These are phyloP conservation scores for Alosa alosa DNA, from an alignment of 2,113 vertebrate species.

Conservation along the genomic window DNA sequence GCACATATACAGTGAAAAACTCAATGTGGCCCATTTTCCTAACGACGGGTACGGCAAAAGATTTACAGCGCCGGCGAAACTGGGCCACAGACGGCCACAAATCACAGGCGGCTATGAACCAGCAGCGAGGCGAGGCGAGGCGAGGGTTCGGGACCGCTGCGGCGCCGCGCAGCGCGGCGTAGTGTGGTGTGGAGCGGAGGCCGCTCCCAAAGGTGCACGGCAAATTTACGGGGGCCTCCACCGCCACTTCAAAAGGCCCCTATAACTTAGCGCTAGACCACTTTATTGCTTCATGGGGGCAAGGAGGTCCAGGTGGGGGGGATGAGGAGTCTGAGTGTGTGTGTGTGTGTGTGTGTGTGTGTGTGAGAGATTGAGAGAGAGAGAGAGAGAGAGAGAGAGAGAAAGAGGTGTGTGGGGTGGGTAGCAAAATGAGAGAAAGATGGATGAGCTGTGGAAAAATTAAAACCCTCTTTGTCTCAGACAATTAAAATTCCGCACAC, in stretches of 20 bases:
- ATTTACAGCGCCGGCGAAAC: constrained; percentile 87
- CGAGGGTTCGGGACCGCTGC: background rate
- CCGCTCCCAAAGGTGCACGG: constrained; percentile 81
- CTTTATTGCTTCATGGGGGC: constrained; percentile 85
- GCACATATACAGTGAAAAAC: background rate
- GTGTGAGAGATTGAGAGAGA: background rate
- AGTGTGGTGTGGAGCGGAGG: constrained; percentile 23
- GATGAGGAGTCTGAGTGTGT: constrained; percentile 37
- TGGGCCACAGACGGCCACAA: constrained; percentile 82
- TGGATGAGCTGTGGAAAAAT: constrained; percentile 65
- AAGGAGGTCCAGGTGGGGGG: constrained; percentile 27
- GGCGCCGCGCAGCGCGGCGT: too few relatives aligned
- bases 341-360: background rate
- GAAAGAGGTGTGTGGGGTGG: constrained; percentile 17
- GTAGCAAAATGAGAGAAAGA: constrained; percentile 68
- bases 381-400: constrained; percentile 30
- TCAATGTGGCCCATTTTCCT: constrained; percentile 7
- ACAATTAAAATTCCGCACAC: constrained; percentile 67
- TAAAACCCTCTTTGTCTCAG: constrained; percentile 65
- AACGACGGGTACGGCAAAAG: constrained; percentile 67
- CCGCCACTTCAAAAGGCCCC: constrained; percentile 87
- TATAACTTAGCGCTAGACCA: constrained; percentile 87
- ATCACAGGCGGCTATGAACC: constrained; percentile 84
- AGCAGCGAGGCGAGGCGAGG: constrained; percentile 40
- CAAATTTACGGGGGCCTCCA: constrained; percentile 91